Evolutionary conservation across 1,140 invertebrate species (phyloP), one percentile per base, ranked within the genome.

Genomic region (Trichonephila inaurata): DNA sequence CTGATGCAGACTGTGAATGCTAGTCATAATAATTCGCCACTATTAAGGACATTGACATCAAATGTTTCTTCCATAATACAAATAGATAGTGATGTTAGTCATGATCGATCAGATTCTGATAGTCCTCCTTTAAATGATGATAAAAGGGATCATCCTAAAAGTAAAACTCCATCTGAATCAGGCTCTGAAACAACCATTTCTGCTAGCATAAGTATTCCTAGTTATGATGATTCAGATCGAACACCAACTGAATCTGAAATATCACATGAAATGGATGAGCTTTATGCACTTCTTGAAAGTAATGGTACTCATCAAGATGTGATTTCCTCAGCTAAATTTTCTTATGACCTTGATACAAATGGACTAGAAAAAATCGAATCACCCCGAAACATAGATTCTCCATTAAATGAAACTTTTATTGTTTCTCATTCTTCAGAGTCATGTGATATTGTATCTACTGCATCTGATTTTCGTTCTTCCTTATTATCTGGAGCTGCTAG

Each of bases 1-100:
- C 96, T 99, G 60, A 99, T 99, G 98, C 98, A 98, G 95, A 98
- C 99, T 95, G 98, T 98, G 6, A 98, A 97, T 24, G 97, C 97
- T 93, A 94, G 94, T 86, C 94, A 94, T 83, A 93, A 94, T 61
- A 94, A 89, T 82, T 94, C 94, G n/a, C 94, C 94, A 21, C 81
- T 93, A 19, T n/a, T 87, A 60, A 89, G 82, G 33, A 69, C 61
- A 77, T 82, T 58, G 64, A 58, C 62, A 85, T 69, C 61, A 69
- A 82, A 94, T 64, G 58, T 19, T 89, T 91, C 86, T 33, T 33
- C 69, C 28, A 33, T 44, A n/a, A 19, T 88, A 7, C n/a, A 86
- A 24, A 12, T 92, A 33, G 91, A 92, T 72, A 88, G 82, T 86
- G 86, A 81, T 66, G 82, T 82, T 58, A 90, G 62, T 60, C 94